Percentiles rank a stretch among this genome's conserved stretches.
phyloP scores from a whole-genome alignment of 1,140 invertebrate species.

The Pristionchus pacificus region DNA sequence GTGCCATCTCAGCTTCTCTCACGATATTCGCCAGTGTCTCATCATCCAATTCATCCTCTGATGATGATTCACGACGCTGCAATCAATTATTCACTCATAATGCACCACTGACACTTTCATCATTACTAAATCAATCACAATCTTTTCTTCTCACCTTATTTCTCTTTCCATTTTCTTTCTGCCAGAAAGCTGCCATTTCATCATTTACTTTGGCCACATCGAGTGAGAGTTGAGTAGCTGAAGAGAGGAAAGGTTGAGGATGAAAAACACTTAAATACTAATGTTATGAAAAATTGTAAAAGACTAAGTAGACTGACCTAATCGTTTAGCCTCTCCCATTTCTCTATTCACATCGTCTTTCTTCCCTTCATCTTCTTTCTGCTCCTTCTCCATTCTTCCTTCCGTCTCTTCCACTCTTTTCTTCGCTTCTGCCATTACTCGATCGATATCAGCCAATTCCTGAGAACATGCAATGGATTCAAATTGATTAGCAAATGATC shows the following conservation, averaged over 20 bases:
- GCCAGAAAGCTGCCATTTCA: not conserved
- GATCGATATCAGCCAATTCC: not conserved
- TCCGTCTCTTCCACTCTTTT: not conserved
- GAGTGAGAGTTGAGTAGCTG: not conserved
- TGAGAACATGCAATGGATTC: not conserved
- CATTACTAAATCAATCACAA: no score
- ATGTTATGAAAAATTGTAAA: not conserved
- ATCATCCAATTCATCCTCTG: not conserved
- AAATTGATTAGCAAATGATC: not conserved
- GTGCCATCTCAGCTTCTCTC: not conserved
- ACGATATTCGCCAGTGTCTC: not conserved
- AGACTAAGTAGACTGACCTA: not conserved
- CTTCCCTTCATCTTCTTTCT: not conserved
- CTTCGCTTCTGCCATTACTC: not conserved
- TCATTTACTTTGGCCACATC: not conserved
- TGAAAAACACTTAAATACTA: not conserved
- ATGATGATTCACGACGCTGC: no score
- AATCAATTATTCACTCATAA: no score
- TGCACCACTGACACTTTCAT: no score
- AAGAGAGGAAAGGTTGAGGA: no score
- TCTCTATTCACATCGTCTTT: not conserved
- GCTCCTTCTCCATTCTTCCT: not conserved
- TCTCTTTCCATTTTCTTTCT: not conserved
- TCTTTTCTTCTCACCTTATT: not conserved
- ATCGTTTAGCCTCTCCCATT: not conserved